phyloP scores from a whole-genome alignment of 2,888 invertebrate genomes.

The Caenorhabditis uteleia region DNA sequence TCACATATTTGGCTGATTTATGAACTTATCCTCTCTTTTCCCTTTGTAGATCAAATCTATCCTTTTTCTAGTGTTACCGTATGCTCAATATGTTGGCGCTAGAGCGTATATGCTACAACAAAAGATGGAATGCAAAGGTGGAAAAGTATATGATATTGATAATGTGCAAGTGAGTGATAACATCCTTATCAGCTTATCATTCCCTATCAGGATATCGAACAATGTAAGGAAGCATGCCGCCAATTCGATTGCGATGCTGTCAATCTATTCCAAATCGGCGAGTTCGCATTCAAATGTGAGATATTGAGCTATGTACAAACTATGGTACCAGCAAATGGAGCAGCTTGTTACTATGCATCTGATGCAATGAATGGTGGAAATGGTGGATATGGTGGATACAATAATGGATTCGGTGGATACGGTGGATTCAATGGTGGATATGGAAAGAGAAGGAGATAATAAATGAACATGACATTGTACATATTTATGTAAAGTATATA shows the following conservation, averaged over 20 bases:
- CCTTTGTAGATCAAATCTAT: no score
- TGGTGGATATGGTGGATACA: constrained; percentile 11
- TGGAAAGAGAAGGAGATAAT: constrained; percentile 26
- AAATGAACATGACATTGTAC: neutral
- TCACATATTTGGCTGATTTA: neutral
- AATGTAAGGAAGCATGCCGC: constrained; percentile 67
- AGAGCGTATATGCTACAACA: constrained; percentile 61
- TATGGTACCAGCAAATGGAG: constrained; percentile 52
- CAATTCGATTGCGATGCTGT: constrained; percentile 66
- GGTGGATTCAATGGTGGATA: constrained; percentile 18
- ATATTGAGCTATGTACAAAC: constrained; percentile 34
- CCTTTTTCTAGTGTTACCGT: constrained; percentile 51
- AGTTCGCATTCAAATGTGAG: constrained; percentile 62
- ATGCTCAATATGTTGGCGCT: constrained; percentile 59
- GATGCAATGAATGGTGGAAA: constrained; percentile 14
- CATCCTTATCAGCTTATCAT: neutral
- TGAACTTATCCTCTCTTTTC: neutral
- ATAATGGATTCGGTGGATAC: constrained; percentile 34
- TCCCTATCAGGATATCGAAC: constrained; percentile 65
- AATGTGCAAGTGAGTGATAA: constrained; percentile 52
- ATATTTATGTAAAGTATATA: neutral
- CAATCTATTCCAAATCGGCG: constrained; percentile 64
- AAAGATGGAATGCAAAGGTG: constrained; percentile 64
- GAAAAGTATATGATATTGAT: constrained; percentile 62
- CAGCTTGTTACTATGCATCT: constrained; percentile 61